Evolutionary conservation across 2,797 vertebrate genomes (phyloP).

Genomic region (Lagorchestes hirsutus): DNA sequence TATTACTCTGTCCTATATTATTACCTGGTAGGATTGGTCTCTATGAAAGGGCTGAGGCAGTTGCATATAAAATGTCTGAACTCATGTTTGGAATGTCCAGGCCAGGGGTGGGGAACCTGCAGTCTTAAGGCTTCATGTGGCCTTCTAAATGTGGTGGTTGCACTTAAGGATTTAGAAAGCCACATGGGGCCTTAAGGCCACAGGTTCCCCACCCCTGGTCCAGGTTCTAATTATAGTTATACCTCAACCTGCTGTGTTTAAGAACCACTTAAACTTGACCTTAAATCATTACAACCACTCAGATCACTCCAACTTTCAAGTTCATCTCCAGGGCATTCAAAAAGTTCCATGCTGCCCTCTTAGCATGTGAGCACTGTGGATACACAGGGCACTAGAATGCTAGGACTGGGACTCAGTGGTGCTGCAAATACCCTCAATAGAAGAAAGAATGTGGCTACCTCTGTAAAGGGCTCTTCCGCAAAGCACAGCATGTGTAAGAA

Average conservation of each 20-base stretch:
- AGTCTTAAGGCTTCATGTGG: too few relatives aligned
- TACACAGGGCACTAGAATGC: conserved; percentile 24
- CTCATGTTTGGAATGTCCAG: not conserved
- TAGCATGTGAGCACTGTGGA: not conserved
- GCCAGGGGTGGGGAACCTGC: too few relatives aligned
- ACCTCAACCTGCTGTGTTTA: conserved; percentile 11
- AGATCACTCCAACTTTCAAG: conserved; percentile 23
- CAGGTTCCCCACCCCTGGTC: not conserved
- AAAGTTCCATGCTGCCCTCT: not conserved
- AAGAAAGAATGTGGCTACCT: conserved; percentile 59
- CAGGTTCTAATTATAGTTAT: conserved; percentile 6
- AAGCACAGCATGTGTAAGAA: conserved; percentile 38
- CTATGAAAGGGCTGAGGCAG: not conserved
- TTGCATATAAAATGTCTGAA: conserved; percentile 12
- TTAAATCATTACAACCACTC: conserved; percentile 5
- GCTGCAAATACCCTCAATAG: not conserved
- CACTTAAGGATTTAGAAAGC: too few relatives aligned
- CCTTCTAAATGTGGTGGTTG: too few relatives aligned
- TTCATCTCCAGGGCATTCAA: not conserved
- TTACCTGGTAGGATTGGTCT: not conserved
- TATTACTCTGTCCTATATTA: not conserved
- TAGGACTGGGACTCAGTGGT: not conserved
- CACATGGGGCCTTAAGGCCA: too few relatives aligned
- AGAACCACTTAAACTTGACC: conserved; percentile 44
- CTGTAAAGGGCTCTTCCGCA: conserved; percentile 3